Conservation (phyloP, 2,113 vertebrate species). For the Euleptes europaea region DNA sequence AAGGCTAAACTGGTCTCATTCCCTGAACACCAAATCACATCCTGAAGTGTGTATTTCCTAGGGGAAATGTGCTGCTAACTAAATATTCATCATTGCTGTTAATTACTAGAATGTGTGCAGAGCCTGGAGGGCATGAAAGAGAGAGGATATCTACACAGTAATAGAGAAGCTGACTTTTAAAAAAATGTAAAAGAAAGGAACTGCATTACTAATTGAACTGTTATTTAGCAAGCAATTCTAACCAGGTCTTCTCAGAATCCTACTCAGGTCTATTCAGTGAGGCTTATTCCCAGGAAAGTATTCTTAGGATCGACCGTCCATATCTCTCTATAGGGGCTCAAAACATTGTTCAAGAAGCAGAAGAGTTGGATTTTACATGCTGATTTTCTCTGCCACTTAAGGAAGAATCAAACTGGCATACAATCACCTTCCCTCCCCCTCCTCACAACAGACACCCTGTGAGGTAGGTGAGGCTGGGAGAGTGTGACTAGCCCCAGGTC, state of each 20-base stretch:
- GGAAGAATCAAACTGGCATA: no score
- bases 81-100: slow-evolving; percentile 13
- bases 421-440: no score
- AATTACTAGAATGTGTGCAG: neutral
- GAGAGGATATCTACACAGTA: neutral
- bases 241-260: no score
- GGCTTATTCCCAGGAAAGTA: no score
- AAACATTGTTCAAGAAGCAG: neutral
- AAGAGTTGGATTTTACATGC: no score
- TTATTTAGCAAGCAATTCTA: neutral
- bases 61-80: neutral
- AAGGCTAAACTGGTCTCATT: neutral
- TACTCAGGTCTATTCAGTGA: no score
- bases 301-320: no score
- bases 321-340: neutral
- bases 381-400: no score
- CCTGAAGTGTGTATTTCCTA: neutral
- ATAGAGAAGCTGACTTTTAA: neutral
- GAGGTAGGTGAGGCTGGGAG: no score
- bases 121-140: neutral
- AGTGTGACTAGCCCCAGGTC: no score
- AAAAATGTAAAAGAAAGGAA: no score
- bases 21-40: neutral
- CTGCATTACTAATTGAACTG: neutral
- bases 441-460: no score